These are phyloP conservation scores for Streptopelia turtur DNA, from an alignment of 2,797 vertebrate genomes.

Conservation along the genomic window DNA sequence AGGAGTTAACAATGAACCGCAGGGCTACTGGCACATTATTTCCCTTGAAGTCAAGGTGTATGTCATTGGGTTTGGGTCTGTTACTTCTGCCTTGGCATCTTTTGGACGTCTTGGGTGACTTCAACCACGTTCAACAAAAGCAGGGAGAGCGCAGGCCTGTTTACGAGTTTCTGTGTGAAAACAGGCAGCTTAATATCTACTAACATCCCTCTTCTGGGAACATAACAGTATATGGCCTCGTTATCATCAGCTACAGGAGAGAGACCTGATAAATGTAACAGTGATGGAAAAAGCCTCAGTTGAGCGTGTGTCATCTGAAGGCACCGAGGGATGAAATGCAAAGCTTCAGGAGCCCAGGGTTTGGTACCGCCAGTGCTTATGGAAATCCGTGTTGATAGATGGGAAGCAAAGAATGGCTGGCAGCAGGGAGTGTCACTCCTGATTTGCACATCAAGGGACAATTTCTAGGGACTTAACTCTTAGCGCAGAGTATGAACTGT, in stretches of 20 bases:
- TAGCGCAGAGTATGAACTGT: not conserved
- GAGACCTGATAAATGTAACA: not conserved
- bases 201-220: not conserved
- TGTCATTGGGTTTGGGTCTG: not conserved
- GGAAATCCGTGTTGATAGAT: not conserved
- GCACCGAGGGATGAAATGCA: not conserved
- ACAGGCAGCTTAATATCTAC: not conserved
- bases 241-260: not conserved
- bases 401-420: not conserved
- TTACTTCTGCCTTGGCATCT: not conserved
- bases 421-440: not conserved
- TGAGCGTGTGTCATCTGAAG: not conserved
- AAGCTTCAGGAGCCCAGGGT: not conserved
- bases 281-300: not conserved
- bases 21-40: not conserved
- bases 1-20: not conserved
- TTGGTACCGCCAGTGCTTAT: not conserved
- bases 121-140: not conserved
- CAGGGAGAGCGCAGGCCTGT: not conserved
- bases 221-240: fast-evolving
- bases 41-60: not conserved
- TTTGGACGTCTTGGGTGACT: not conserved
- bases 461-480: not conserved
- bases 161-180: not conserved
- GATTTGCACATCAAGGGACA: not conserved